Conservation (phyloP, 2,113 vertebrate species). For the Megaptera novaeangliae region DNA sequence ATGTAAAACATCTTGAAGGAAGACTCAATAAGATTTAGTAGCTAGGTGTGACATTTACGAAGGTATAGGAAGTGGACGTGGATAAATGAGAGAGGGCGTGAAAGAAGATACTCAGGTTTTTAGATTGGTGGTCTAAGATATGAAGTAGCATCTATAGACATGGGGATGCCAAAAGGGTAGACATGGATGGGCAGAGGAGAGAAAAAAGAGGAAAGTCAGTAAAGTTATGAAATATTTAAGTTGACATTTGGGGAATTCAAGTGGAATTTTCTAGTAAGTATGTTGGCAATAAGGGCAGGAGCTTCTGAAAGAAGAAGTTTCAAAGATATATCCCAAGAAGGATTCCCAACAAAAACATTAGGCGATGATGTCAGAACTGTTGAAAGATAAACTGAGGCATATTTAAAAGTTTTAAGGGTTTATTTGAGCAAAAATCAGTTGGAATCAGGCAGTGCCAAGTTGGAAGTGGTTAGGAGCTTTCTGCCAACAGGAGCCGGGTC, state of each 20-base stretch:
- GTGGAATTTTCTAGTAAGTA: neutral
- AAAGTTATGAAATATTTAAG: neutral
- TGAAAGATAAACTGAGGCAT: neutral
- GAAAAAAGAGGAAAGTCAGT: neutral
- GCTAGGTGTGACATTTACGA: neutral
- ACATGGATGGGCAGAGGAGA: neutral
- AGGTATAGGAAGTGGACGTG: neutral
- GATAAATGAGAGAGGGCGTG: neutral
- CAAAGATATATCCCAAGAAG: neutral
- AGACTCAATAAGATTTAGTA: neutral
- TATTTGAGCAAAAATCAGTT: neutral
- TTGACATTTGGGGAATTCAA: neutral
- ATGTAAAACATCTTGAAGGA: constrained; percentile 1
- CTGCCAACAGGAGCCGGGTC: neutral
- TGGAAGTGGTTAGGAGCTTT: neutral
- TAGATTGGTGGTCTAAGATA: neutral
- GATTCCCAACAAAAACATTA: neutral
- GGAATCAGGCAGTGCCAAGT: neutral
- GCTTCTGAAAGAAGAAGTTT: neutral
- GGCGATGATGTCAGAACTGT: neutral
- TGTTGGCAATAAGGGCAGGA: neutral
- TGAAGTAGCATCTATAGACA: neutral
- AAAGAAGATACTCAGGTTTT: neutral
- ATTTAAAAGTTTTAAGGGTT: neutral
- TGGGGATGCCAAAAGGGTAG: neutral